These are phyloP conservation scores for Propithecus deckenii DNA, from an alignment of 2,797 vertebrate genomes.

Conservation along the genomic window DNA sequence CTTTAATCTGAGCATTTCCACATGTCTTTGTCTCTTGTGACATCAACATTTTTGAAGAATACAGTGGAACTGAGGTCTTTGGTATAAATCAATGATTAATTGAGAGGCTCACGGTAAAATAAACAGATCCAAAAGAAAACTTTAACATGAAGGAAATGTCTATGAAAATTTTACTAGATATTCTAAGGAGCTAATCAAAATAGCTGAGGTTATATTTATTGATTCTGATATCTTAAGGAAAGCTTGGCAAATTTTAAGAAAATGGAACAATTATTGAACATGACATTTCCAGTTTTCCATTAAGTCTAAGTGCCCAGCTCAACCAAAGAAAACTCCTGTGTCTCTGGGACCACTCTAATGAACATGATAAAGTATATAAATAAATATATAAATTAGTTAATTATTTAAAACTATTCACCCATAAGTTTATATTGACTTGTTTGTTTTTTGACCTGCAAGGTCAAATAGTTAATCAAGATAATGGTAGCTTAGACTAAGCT, in stretches of 20 bases:
- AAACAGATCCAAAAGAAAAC: background rate
- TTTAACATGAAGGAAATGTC: background rate
- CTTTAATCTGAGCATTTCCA: background rate
- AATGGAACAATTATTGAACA: background rate
- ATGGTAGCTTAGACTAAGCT: conserved; percentile 1
- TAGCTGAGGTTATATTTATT: background rate
- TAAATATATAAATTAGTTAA: background rate
- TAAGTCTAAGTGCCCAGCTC: background rate
- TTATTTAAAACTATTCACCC: background rate
- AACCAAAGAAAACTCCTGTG: background rate
- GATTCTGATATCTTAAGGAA: background rate
- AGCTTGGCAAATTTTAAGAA: background rate
- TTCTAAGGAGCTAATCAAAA: background rate
- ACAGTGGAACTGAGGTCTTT: background rate
- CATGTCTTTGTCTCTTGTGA: background rate
- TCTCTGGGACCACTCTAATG: background rate
- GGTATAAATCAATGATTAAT: background rate
- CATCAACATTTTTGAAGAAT: background rate
- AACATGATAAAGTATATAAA: background rate
- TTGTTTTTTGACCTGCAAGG: background rate
- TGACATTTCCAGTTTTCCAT: background rate
- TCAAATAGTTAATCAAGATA: conserved; percentile 53
- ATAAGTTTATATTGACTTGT: conserved; percentile 3
- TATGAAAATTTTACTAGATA: background rate
- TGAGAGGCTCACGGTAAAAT: background rate